A percentile compares a stretch with the other conserved stretches of the same genome.
These are phyloP conservation scores for Drosophila paranaensis DNA, from an alignment of 2,888 invertebrate species.

Conservation along the genomic window DNA sequence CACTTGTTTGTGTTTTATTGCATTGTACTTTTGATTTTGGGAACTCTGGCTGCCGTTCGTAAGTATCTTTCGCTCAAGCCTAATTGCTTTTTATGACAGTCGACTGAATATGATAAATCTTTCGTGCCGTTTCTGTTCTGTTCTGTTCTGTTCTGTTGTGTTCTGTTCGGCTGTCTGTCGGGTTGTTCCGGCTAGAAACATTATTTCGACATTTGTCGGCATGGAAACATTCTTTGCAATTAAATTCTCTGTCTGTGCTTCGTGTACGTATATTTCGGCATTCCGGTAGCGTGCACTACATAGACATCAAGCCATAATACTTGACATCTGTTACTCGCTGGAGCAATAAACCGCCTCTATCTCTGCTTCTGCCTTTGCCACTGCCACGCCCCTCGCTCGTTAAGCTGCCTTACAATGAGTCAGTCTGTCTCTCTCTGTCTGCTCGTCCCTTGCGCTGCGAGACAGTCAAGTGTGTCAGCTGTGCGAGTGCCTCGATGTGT, in stretches of 20 bases:
- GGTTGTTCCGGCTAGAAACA: slow-evolving; percentile 36
- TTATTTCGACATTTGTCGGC: slow-evolving; percentile 65
- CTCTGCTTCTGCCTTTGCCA: neutral
- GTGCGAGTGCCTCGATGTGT: slow-evolving; percentile 61
- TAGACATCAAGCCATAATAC: slow-evolving; percentile 44
- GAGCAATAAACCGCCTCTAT: slow-evolving; percentile 26
- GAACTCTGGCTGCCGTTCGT: slow-evolving; percentile 48
- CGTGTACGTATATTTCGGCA: slow-evolving; percentile 35
- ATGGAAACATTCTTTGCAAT: slow-evolving; percentile 71
- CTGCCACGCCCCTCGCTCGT: slow-evolving; percentile 9
- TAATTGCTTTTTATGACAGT: slow-evolving; percentile 79
- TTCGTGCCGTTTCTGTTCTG: slow-evolving; percentile 19
- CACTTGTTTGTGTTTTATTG: slow-evolving; percentile 34
- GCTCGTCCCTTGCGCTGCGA: slow-evolving; percentile 6
- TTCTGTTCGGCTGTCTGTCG: slow-evolving; percentile 17
- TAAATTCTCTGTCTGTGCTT: slow-evolving; percentile 60
- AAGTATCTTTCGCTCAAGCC: slow-evolving; percentile 62
- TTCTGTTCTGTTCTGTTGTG: slow-evolving; percentile 7
- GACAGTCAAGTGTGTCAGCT: slow-evolving; percentile 62
- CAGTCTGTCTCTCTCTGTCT: neutral
- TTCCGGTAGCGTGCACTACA: slow-evolving; percentile 46
- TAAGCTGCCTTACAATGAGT: slow-evolving; percentile 1
- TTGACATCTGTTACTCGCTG: slow-evolving; percentile 65
- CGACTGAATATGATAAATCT: slow-evolving; percentile 76
- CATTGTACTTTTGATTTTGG: slow-evolving; percentile 58